A percentile compares a stretch with the other conserved stretches of the same genome.
These are phyloP conservation scores for Neogale vison DNA, from an alignment of 2,113 vertebrate species.

Conservation along the genomic window DNA sequence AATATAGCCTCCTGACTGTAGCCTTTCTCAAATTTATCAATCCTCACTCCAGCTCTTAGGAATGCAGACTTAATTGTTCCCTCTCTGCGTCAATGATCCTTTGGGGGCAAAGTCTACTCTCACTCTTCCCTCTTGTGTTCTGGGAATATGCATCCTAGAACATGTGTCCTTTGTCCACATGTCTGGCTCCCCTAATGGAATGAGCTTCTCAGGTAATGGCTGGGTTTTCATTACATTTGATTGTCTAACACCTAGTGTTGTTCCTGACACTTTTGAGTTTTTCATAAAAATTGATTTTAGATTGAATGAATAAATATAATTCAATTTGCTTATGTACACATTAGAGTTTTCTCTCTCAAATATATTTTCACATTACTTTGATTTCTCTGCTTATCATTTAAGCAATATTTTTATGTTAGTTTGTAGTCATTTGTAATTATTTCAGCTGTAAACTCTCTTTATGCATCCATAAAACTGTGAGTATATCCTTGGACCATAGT, in stretches of 20 bases:
- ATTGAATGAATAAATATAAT: conserved; percentile 22
- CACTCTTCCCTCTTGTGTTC: background rate
- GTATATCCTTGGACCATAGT: background rate
- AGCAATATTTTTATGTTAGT: background rate
- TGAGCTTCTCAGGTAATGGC: background rate
- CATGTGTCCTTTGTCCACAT: background rate
- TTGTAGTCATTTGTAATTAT: background rate
- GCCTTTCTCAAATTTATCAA: background rate
- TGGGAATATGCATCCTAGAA: background rate
- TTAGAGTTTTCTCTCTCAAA: background rate
- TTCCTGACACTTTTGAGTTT: background rate
- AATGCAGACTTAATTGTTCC: background rate
- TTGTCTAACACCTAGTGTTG: background rate
- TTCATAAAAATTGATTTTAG: background rate
- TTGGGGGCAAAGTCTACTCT: background rate
- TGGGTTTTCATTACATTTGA: background rate
- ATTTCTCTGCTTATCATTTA: background rate
- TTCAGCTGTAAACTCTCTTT: background rate
- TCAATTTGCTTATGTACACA: background rate
- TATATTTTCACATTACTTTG: background rate
- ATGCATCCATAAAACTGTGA: background rate
- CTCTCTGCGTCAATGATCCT: background rate
- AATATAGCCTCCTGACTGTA: background rate
- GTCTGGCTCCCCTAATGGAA: background rate
- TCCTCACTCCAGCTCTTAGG: no score